Evolutionary conservation across 2,888 invertebrate genomes (phyloP).

Genomic region (Apotomis betuletana): DNA sequence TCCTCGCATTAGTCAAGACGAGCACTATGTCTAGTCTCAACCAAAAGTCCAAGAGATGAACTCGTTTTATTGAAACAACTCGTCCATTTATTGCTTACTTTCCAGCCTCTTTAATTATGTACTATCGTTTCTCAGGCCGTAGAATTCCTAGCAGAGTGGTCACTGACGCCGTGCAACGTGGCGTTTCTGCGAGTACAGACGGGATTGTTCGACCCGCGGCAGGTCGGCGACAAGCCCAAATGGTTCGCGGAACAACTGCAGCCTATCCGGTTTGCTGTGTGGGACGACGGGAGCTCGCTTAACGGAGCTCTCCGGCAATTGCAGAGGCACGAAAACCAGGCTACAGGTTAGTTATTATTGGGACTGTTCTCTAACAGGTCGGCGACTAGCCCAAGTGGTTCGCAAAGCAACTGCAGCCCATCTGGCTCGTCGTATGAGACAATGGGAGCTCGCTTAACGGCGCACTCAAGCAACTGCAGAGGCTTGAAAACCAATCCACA

Average conservation of each 20-base stretch:
- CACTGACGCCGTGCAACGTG: constrained; percentile 97
- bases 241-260: constrained; percentile 97
- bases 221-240: constrained; percentile 98
- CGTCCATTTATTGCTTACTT: too few relatives aligned
- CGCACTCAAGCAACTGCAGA: constrained; percentile 88
- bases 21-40: too few relatives aligned
- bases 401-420: constrained; percentile 92
- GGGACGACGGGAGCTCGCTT: constrained; percentile 93
- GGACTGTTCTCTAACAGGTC: constrained; percentile 84
- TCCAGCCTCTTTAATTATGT: too few relatives aligned
- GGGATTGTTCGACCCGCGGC: constrained; percentile 95
- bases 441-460: constrained; percentile 92
- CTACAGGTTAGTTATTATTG: constrained; percentile 82
- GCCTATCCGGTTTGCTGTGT: constrained; percentile 95
- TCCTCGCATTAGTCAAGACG: too few relatives aligned
- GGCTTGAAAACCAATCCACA: constrained; percentile 91
- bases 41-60: too few relatives aligned
- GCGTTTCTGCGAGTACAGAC: constrained; percentile 99
- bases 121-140: constrained; percentile 87
- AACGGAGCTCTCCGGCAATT: constrained; percentile 89
- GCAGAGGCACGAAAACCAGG: constrained; percentile 90
- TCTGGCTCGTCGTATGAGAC: constrained; percentile 96
- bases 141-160: constrained; percentile 99
- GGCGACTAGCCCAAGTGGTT: constrained; percentile 99
- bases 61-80: too few relatives aligned